Percentiles rank a stretch among this genome's conserved stretches.
Evolutionary conservation across 2,113 vertebrate genomes (phyloP).

Genomic region (Perca flavescens): DNA sequence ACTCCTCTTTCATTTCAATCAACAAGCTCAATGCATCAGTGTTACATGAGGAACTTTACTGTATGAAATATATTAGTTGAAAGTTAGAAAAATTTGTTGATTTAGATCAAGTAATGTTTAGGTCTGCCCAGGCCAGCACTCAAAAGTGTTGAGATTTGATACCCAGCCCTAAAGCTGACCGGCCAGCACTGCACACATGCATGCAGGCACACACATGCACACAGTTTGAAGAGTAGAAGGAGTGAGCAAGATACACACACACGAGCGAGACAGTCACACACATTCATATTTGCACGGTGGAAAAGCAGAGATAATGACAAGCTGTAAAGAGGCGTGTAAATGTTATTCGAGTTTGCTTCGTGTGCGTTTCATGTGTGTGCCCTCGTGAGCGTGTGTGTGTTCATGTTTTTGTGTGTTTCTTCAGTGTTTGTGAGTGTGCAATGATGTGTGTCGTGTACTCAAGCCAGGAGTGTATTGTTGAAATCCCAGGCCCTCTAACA

Average conservation of each 20-base stretch:
- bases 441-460: conserved; percentile 61
- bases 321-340: conserved; percentile 49
- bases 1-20: not conserved
- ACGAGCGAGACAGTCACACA: conserved; percentile 8
- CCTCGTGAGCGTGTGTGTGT: not conserved
- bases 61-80: not conserved
- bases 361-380: conserved; percentile 4
- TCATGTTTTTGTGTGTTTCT: conserved; percentile 30
- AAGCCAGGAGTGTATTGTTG: conserved; percentile 69
- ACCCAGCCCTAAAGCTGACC: not conserved
- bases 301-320: conserved; percentile 46
- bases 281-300: conserved; percentile 30
- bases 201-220: not conserved
- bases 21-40: not conserved
- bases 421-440: conserved; percentile 57
- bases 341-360: conserved; percentile 9
- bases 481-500: conserved; percentile 52
- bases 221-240: not conserved
- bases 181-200: not conserved
- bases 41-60: not conserved
- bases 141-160: not conserved
- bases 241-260: not conserved
- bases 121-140: not conserved
- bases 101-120: not conserved
- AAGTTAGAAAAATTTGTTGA: conserved; percentile 1